Percentiles rank a stretch among this genome's conserved stretches.
Conservation (phyloP, 1,140 invertebrate species). For the Eulimnadia texana region DNA sequence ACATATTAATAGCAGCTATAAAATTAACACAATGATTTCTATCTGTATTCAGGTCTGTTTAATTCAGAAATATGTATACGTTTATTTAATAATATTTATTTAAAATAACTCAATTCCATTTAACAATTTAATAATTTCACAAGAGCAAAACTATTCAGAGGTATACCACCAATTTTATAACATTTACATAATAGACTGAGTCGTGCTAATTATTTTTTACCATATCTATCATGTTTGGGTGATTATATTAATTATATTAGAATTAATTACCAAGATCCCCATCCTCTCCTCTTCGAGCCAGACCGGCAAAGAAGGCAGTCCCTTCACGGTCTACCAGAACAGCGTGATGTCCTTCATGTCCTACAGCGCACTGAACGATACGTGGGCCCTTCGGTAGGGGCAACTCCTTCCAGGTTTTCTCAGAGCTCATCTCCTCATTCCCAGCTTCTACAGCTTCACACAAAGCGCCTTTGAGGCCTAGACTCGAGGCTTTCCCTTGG, state of each 20-base stretch:
- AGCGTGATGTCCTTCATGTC: constrained; percentile 85
- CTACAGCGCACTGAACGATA: constrained; percentile 63
- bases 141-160: too few relatives aligned
- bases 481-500: constrained; percentile 54
- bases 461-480: constrained; percentile 52
- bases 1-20: too few relatives aligned
- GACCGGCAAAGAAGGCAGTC: constrained; percentile 70
- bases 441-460: constrained; percentile 19
- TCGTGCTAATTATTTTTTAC: background rate
- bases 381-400: constrained; percentile 56
- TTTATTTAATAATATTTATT: too few relatives aligned
- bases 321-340: constrained; percentile 80
- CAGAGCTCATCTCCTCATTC: background rate
- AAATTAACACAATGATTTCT: too few relatives aligned
- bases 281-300: constrained; percentile 83
- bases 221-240: background rate
- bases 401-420: constrained; percentile 45
- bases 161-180: too few relatives aligned
- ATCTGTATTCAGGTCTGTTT: too few relatives aligned
- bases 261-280: constrained; percentile 48
- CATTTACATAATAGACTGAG: background rate
- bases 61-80: too few relatives aligned
- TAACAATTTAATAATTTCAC: too few relatives aligned
- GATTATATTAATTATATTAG: constrained; percentile 16
- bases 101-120: too few relatives aligned